phyloP scores from a whole-genome alignment of 2,797 vertebrate genomes.

The Catamblyrhynchus diadema region DNA sequence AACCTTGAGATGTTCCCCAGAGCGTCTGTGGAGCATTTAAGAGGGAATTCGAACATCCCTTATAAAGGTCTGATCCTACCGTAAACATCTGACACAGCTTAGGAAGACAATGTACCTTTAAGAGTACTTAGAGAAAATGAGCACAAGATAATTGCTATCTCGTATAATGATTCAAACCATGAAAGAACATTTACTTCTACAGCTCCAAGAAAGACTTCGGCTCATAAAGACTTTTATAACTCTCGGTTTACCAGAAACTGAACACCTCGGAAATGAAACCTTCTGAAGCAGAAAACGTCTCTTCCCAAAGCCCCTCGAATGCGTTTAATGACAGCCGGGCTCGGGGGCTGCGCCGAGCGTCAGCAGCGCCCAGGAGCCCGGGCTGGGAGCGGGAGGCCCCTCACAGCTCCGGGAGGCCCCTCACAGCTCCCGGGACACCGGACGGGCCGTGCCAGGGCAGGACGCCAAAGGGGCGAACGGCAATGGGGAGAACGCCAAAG shows the following conservation, averaged over 20 bases:
- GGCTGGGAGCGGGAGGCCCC: background rate
- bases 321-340: background rate
- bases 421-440: background rate
- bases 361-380: background rate
- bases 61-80: fast-evolving
- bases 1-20: background rate
- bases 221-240: background rate
- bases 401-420: background rate
- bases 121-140: background rate
- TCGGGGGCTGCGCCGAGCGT: background rate
- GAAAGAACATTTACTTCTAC: too few relatives aligned
- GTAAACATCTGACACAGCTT: fast-evolving
- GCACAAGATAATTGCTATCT: background rate
- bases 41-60: background rate
- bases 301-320: background rate
- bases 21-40: background rate
- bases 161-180: fast-evolving
- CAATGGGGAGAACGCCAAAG: background rate
- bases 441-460: background rate
- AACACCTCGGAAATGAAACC: background rate
- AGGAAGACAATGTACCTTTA: background rate
- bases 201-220: fast-evolving
- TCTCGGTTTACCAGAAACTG: background rate
- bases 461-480: background rate
- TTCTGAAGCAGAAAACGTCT: background rate